Conservation (phyloP, 2,113 vertebrate species). For the Melospiza melodia region DNA sequence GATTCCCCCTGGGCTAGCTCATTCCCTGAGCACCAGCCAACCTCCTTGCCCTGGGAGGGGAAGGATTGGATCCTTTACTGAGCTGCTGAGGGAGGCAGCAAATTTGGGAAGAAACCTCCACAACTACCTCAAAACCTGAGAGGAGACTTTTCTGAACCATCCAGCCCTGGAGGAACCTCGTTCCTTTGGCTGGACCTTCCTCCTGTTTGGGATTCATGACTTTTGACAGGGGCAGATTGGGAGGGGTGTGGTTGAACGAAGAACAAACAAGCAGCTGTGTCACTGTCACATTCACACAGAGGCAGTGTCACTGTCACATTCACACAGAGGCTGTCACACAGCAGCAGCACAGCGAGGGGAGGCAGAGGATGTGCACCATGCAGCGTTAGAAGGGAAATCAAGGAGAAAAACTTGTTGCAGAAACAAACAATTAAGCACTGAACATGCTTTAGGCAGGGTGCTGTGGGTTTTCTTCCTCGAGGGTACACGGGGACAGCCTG, state of each 20-base stretch:
- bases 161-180: not conserved
- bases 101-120: not conserved
- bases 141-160: not conserved
- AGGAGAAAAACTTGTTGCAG: not conserved
- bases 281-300: not conserved
- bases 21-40: not conserved
- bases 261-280: not conserved
- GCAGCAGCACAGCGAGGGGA: not conserved
- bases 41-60: not conserved
- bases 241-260: not conserved
- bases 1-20: conserved; percentile 23
- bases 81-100: not conserved
- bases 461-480: not conserved
- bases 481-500: not conserved
- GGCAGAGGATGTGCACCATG: conserved; percentile 15
- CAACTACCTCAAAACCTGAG: not conserved
- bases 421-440: not conserved
- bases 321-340: not conserved
- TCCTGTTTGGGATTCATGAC: not conserved
- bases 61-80: not conserved
- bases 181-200: not conserved
- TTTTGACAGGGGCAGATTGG: fast-evolving
- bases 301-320: not conserved
- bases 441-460: not conserved
- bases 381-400: not conserved